Base-by-base conservation (phyloP, 2,797 vertebrate species). In the Sparus aurata region DNA sequence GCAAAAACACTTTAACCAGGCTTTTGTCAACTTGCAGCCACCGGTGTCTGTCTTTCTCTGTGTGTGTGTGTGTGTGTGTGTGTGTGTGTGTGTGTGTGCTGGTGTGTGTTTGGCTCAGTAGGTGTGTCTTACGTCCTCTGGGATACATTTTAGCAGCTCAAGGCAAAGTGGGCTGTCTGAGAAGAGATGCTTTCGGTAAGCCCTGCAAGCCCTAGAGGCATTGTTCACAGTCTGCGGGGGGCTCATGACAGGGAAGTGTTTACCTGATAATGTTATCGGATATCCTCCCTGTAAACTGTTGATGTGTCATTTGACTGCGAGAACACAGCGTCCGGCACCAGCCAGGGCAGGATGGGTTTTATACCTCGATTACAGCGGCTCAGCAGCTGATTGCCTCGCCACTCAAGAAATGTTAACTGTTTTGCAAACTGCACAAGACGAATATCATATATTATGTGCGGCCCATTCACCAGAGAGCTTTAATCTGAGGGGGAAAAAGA, bases 211-310 rank as follows among this genome's bases (percentile, higher is more conserved):
- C 87, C 87, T 23, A 3, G 27, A 83, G 91, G 83, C 90, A 87
- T 93, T 95, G 94, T 93, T 93, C 85, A 82, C 88, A 92, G 62
- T 84, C 82, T 91, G 73, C 25, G 30, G 70, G 68, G 63, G 89
- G 87, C 84, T 89, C 55, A 77, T 69, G 78, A 88, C 60, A 86
- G 78, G 34, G 73, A 90, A 75, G 86, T 94, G 91, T 90, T 89
- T 91, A 91, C 85, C 59, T 85, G 92, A 94, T 85, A 80, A 90
- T 80, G 49, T 81, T 81, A 87, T 88, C 79, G 34, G 79, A 84
- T 85, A 84, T 86, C 87, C 86, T 70, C 58, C 67, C 61, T 80
- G 76, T 82, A 85, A 92, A 88, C 86, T 92, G 86, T 89, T 88
- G 83, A 89, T 87, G 82, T 84, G 86, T 54, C 85, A 89, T 86